These are phyloP conservation scores for Lymantria monacha DNA, from an alignment of 2,888 invertebrate species.

Conservation along the genomic window DNA sequence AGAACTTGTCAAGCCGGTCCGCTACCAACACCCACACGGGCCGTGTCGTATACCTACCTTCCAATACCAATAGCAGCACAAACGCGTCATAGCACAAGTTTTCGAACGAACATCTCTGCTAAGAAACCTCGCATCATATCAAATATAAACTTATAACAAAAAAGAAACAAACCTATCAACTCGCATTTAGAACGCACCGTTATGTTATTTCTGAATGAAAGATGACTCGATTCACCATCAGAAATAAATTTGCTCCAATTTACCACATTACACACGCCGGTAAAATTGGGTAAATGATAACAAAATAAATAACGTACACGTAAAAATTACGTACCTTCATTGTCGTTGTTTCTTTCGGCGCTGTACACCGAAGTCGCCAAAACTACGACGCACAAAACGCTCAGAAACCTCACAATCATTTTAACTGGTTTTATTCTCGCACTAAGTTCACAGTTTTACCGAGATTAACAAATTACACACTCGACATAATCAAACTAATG, in stretches of 20 bases:
- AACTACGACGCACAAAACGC: slow-evolving; percentile 76
- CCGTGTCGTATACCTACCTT: slow-evolving; percentile 41
- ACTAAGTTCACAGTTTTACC: slow-evolving; percentile 73
- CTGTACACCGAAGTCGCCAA: slow-evolving; percentile 73
- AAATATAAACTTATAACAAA: slow-evolving; percentile 24
- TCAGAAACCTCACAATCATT: slow-evolving; percentile 81
- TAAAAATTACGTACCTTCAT: slow-evolving; percentile 72
- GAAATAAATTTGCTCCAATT: slow-evolving; percentile 35
- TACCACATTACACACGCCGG: slow-evolving; percentile 26
- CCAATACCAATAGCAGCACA: slow-evolving; percentile 36
- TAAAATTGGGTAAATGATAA: slow-evolving; percentile 39
- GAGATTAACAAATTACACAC: slow-evolving; percentile 72
- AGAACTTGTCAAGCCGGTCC: slow-evolving; percentile 69
- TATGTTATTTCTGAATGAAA: slow-evolving; percentile 36
- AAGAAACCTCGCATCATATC: slow-evolving; percentile 1
- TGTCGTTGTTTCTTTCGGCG: slow-evolving; percentile 75
- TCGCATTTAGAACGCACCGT: slow-evolving; percentile 26
- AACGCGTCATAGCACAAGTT: slow-evolving; percentile 26
- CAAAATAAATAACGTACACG: slow-evolving; percentile 56
- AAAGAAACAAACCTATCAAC: slow-evolving; percentile 19
- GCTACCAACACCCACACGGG: slow-evolving; percentile 62
- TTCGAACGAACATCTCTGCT: slow-evolving; percentile 5
- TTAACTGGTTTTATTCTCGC: slow-evolving; percentile 64
- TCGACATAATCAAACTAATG: slow-evolving; percentile 74
- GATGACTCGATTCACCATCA: slow-evolving; percentile 19